phyloP scores from a whole-genome alignment of 2,888 invertebrate genomes.

The Kryphioiulus occultus region DNA sequence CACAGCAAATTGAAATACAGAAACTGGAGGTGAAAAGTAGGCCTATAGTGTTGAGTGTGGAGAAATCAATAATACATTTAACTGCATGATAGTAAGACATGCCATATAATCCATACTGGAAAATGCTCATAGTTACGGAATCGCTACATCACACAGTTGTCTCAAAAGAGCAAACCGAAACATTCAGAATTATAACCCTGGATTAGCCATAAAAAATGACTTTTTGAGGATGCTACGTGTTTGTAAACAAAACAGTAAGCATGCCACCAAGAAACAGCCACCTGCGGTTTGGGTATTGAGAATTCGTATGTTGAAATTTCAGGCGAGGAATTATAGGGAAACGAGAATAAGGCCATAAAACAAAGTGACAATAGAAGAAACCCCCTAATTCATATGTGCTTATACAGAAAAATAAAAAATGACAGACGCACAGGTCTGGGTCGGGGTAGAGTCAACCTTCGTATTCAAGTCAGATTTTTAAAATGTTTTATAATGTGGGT shows the following conservation, averaged over 20 bases:
- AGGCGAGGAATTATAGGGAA: constrained; percentile 10
- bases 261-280: not conserved
- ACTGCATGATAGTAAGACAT: no score
- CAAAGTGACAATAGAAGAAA: constrained; percentile 11
- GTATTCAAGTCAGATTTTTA: constrained; percentile 3
- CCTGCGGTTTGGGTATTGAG: not conserved
- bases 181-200: not conserved
- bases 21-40: no score
- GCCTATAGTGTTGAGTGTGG: no score
- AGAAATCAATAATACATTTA: no score
- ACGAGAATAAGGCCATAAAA: not conserved
- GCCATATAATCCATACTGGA: no score
- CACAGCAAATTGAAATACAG: no score
- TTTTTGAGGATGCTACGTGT: constrained; percentile 30
- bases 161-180: not conserved
- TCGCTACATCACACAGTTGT: not conserved
- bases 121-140: not conserved
- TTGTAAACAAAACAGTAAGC: constrained; percentile 35
- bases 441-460: not conserved
- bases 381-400: not conserved
- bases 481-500: constrained; percentile 3
- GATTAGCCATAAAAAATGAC: constrained; percentile 13
- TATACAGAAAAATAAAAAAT: not conserved
- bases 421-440: not conserved
- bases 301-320: constrained; percentile 25